Evolutionary conservation across 1,140 invertebrate species (phyloP), one percentile per base, ranked within the genome.

Genomic region (Pollicipes pollicipes): DNA sequence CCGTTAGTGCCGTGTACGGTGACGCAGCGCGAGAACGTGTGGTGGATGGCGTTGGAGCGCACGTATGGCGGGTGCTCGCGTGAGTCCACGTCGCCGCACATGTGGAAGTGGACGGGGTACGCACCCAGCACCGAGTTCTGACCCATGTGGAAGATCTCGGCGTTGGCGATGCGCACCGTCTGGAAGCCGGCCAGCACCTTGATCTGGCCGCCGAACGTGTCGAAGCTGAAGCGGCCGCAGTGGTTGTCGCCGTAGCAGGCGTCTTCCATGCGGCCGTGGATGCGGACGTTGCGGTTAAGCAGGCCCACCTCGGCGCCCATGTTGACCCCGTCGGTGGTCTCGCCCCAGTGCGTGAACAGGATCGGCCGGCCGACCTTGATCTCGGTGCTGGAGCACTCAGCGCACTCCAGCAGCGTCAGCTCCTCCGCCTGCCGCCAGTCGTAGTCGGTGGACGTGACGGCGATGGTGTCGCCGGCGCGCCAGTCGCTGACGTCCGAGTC

Each of bases 131-230:
- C 16, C 10, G 64, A 3, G 6, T 66, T 8, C 28, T 66, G 64
- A 28, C 64, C 64, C 64, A 66, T 66, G 28, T 66, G 27, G 28
- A 66, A 66, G 10, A 66, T 28, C 64, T 66, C 64, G 28, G 64
- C 64, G 27, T 66, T 66, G 3, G 27, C 64, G 8, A 66, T 66
- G 1, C 28, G 10, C 3, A 66, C 64, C 8, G 64, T 28, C 17
- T 21, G 8, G 28, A 66, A 66, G 13, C 28, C 16, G 3, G 2
- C 13, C 64, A 66, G 28, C 4, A 29, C 17, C 28, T 66, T 66
- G 8, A 66, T 66, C 27, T 66, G 64, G 2, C 64, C 64, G 4
- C 64, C 64, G 28, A 66, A 66, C 1, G 64, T 66, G 17, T 66
- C 64, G 2, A 28, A 24, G 1, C 28, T n/a, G 17, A 66, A 66